Conservation (phyloP, 2,888 invertebrate species). For the Nowickia ferox region DNA sequence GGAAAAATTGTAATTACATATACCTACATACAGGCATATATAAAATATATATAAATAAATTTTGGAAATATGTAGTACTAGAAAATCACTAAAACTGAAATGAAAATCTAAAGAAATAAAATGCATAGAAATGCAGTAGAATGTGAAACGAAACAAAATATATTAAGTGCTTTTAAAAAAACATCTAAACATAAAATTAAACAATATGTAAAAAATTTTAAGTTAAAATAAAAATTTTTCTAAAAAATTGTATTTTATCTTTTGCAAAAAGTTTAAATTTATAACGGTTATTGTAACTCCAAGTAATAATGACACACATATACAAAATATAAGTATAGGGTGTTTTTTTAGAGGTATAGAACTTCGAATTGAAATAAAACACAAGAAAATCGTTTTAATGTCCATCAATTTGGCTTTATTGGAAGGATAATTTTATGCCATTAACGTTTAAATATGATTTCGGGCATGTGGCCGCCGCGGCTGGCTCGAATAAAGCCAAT, state of each 20-base stretch:
- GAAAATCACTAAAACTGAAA: slow-evolving; percentile 21
- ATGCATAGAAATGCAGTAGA: slow-evolving; percentile 36
- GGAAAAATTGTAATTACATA: not conserved
- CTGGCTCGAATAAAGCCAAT: too few species aligned
- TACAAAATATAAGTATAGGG: too few species aligned
- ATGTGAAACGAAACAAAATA: slow-evolving; percentile 37
- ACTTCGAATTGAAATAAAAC: too few species aligned
- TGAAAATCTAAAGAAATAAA: slow-evolving; percentile 41
- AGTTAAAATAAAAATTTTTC: slow-evolving; percentile 66
- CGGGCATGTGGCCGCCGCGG: too few species aligned
- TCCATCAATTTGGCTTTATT: too few species aligned
- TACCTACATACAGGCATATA: not conserved
- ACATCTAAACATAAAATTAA: slow-evolving; percentile 42
- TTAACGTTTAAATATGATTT: too few species aligned
- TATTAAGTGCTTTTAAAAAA: slow-evolving; percentile 68
- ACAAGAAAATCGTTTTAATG: too few species aligned
- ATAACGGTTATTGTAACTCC: too few species aligned
- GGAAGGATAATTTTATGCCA: too few species aligned
- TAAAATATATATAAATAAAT: not conserved
- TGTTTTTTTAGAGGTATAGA: too few species aligned
- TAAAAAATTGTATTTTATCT: slow-evolving; percentile 41
- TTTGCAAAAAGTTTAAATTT: too few species aligned
- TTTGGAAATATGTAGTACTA: slow-evolving; percentile 5
- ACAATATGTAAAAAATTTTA: slow-evolving; percentile 56
- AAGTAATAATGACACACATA: too few species aligned